Conservation (phyloP, 2,797 vertebrate species). For the Enteromius thamalakanensis region DNA sequence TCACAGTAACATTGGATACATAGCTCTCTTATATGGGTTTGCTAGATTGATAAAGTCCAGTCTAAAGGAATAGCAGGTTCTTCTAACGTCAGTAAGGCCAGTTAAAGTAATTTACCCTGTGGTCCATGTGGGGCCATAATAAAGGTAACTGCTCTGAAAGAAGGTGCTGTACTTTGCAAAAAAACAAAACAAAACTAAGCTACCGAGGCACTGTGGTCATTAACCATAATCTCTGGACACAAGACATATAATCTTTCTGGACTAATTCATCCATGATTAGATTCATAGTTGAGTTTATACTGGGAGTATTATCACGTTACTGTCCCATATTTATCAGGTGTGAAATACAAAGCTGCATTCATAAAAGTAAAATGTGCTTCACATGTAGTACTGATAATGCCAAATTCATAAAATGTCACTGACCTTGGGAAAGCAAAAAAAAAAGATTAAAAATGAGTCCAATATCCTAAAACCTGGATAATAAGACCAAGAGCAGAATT, state of each 20-base stretch:
- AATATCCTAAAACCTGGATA: background rate
- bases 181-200: no score
- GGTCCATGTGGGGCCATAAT: background rate
- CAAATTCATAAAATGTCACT: slow-evolving; percentile 1
- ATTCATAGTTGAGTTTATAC: background rate
- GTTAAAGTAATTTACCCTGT: slow-evolving; percentile 23
- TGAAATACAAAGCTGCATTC: background rate
- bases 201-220: slow-evolving; percentile 24
- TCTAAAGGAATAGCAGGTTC: background rate
- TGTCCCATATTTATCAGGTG: background rate
- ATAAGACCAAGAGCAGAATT: background rate
- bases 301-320: background rate
- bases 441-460: background rate
- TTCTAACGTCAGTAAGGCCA: background rate
- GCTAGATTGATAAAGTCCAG: background rate
- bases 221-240: background rate
- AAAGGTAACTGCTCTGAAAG: background rate
- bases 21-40: background rate
- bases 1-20: slow-evolving; percentile 19
- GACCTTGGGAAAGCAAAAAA: background rate
- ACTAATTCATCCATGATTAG: background rate
- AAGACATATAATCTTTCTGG: background rate
- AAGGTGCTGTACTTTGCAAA: slow-evolving; percentile 1
- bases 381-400: slow-evolving; percentile 17
- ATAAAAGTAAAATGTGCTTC: slow-evolving; percentile 1